Base-by-base conservation (phyloP, 1,140 invertebrate species). In the Bombyx mandarina region DNA sequence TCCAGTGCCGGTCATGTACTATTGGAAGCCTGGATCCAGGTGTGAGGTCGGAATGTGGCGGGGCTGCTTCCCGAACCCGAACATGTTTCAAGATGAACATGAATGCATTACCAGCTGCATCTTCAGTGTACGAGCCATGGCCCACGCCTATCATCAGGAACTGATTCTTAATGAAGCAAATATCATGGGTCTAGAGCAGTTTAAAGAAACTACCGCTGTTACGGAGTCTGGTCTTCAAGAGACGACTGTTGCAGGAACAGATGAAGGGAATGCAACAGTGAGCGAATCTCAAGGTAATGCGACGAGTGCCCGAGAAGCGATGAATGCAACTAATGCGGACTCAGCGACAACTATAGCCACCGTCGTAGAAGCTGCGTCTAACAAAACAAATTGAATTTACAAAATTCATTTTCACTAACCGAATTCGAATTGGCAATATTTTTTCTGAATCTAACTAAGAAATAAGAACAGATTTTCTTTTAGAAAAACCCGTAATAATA, bases 41-140 rank as follows among this genome's bases (percentile, higher is more conserved):
- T 86, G 83, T 48, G 81, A 86, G 57, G 77, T 83, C 0, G 83
- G 73, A 0, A 52, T 79, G 1, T 86, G 83, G 83, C 61, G 74
- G 42, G 83, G 83, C 2, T 86, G 83, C 54, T 64, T 81, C 6
- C 83, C 83, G 2, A 84, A 80, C 48, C 46, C 72, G 1, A 86
- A 86, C 56, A 86, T 86, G 83, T 86, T 86, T 47, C 52, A 68
- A 8, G 72, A 82, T 7, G 79, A 84, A 54, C 80, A 83, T 49
- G 78, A 83, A 64, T 86, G 83, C 45, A 71, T 82, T 2, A 56
- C 67, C 1, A 86, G 81, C 3, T 86, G 83, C 52, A 77, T 84
- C 7, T 86, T 82, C 55, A 52, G 67, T 1, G 59, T 60, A 1
- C 69, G 72, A 63, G 75, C 79, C 3, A 43, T 45, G 44, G 47